phyloP scores from a whole-genome alignment of 2,797 vertebrate species.

The Semotilus atromaculatus region DNA sequence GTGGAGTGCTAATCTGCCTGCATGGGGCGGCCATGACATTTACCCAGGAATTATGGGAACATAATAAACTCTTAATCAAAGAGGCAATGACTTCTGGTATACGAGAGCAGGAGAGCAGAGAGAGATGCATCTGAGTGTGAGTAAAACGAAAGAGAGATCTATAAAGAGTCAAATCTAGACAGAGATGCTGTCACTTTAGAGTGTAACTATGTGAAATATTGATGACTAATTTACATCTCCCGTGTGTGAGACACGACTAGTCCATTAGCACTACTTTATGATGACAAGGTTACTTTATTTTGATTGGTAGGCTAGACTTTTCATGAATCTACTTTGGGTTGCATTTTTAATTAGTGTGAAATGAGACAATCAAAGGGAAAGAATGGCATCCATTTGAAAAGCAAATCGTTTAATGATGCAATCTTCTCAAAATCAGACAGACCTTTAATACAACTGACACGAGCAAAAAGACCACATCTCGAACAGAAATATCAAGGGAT shows the following conservation, averaged over 20 bases:
- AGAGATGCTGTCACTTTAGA: neutral
- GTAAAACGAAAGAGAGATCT: conserved; percentile 1
- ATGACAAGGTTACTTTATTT: neutral
- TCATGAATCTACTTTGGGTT: neutral
- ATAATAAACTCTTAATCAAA: conserved; percentile 59
- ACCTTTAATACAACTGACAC: conserved; percentile 12
- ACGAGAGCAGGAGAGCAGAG: conserved; percentile 21
- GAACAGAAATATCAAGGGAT: neutral
- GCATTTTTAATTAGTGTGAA: neutral
- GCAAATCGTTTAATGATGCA: neutral
- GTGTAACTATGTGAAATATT: conserved; percentile 13
- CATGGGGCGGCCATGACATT: conserved; percentile 61
- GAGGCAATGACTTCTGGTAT: conserved; percentile 41
- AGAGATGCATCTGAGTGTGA: neutral
- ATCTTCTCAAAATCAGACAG: neutral
- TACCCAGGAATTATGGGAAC: conserved; percentile 59
- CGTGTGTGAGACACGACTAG: neutral
- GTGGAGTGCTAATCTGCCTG: conserved; percentile 51
- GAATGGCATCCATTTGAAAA: neutral
- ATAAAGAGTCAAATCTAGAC: neutral
- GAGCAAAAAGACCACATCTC: neutral
- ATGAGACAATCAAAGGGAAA: neutral
- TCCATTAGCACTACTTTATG: neutral
- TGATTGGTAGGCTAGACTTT: neutral
- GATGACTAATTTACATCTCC: neutral